These are phyloP conservation scores for Rhodophaea formosa DNA, from an alignment of 2,888 invertebrate genomes.

Conservation along the genomic window DNA sequence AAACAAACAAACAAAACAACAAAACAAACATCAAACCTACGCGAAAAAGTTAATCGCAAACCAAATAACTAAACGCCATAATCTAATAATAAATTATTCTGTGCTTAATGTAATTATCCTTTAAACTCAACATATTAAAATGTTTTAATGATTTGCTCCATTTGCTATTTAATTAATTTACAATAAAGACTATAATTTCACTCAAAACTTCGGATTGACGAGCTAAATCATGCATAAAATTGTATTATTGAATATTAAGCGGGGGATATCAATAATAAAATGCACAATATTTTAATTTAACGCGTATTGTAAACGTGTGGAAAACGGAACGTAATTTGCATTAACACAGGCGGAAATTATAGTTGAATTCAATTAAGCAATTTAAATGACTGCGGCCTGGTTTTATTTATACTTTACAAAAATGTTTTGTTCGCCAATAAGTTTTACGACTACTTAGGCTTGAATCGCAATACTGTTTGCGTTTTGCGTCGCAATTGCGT, in stretches of 20 bases:
- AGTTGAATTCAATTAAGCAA: slow-evolving; percentile 45
- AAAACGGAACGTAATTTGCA: slow-evolving; percentile 46
- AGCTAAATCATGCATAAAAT: slow-evolving; percentile 9
- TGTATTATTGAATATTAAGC: slow-evolving; percentile 1
- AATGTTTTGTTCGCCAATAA: slow-evolving; percentile 6
- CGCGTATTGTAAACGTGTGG: slow-evolving; percentile 15
- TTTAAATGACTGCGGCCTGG: slow-evolving; percentile 29
- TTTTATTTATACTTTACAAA: slow-evolving; percentile 21
- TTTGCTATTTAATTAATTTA: background rate
- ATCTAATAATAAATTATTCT: background rate
- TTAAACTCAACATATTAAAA: background rate
- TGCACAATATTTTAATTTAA: slow-evolving; percentile 6
- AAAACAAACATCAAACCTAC: no score
- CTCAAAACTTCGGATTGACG: slow-evolving; percentile 1
- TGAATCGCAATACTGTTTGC: no score
- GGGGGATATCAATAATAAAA: background rate
- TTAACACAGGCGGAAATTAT: slow-evolving; percentile 41
- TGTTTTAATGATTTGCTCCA: background rate
- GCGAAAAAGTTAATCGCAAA: no score
- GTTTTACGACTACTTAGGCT: background rate
- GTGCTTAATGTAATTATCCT: background rate
- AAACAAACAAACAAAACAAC: no score
- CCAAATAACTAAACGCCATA: background rate
- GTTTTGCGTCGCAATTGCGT: no score
- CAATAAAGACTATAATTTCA: background rate